Base-by-base conservation (phyloP, 2,113 vertebrate species). In the Genyomyrus donnyi region DNA sequence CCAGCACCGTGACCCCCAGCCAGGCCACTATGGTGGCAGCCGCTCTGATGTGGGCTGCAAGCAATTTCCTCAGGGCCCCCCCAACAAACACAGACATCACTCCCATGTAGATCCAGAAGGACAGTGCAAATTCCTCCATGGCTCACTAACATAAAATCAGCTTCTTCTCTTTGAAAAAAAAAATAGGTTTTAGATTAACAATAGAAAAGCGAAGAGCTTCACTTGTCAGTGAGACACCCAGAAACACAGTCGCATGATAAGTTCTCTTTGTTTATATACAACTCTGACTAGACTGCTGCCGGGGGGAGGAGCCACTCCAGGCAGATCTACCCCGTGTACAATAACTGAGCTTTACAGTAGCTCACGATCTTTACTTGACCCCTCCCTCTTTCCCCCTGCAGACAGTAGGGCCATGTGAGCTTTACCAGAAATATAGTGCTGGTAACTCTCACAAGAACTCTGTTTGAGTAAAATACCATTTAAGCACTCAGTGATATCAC, bases 21-120 rank as follows among this genome's bases (percentile, higher is more conserved):
- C 95, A 96, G 42, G 92, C 95, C 93, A 95, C 90, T 89, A 96
- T 48, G 0, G 94, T 91, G 46, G 95, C 92, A 24, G 93, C 90
- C 0, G 92, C 53, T 84, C 93, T 93, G 91, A 95, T 91, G 62
- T 95, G 95, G 77, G 91, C 94, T 2, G 93, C 92, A 92, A 95
- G 39, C 2, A 95, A 90, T 93, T 93, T 95, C 92, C 94, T 95
- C 92, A 95, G 70, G 19, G 91, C 93, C 7, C 95, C 94, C 0
- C 94, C 93, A 0, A 95, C 86, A 3, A 96, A 84, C 89, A 95
- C 85, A 0, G 93, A 92, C 83, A 95, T 89, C n/a, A 94, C 94
- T 0, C 70, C 93, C 89, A 95, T 91, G 93, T 96, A 95, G 66
- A 96, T 94, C 95, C 95, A 96, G 91, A 94, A 93, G 15, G 95